phyloP scores from a whole-genome alignment of 2,113 vertebrate species.

The Nesospiza acunhae region DNA sequence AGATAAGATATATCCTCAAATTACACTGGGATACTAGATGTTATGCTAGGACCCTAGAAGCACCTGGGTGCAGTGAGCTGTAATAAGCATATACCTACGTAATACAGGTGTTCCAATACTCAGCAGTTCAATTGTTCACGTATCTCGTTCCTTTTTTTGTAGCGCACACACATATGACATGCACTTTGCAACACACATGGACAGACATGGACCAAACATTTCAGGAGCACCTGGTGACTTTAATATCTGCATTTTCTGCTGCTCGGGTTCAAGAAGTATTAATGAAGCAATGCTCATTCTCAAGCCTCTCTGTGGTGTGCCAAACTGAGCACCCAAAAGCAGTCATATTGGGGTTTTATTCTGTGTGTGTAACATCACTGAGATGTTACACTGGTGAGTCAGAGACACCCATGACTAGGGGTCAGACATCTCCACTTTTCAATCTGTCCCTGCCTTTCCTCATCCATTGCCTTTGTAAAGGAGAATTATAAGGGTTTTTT shows the following conservation, averaged over 20 bases:
- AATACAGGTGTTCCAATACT: neutral
- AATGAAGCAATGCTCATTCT: neutral
- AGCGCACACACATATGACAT: no score
- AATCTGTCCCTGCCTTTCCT: neutral
- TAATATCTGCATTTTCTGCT: neutral
- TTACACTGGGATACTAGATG: neutral
- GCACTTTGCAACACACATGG: neutral
- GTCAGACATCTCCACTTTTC: neutral
- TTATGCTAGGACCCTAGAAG: neutral
- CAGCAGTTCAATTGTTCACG: neutral
- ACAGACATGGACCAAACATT: neutral
- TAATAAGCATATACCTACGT: neutral
- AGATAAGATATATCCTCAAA: neutral
- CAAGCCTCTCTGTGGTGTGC: accelerated
- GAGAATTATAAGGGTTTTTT: neutral
- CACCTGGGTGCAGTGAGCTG: neutral
- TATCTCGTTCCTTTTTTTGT: neutral
- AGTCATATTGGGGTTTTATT: neutral
- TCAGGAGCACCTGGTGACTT: neutral
- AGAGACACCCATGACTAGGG: neutral
- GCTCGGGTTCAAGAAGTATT: neutral
- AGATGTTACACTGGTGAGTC: neutral
- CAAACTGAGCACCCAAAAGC: neutral
- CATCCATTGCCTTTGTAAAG: neutral
- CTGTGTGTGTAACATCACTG: neutral